Evolutionary conservation across 2,797 vertebrate genomes (phyloP), one percentile per base, ranked within the genome.

Genomic region (Channa striata): DNA sequence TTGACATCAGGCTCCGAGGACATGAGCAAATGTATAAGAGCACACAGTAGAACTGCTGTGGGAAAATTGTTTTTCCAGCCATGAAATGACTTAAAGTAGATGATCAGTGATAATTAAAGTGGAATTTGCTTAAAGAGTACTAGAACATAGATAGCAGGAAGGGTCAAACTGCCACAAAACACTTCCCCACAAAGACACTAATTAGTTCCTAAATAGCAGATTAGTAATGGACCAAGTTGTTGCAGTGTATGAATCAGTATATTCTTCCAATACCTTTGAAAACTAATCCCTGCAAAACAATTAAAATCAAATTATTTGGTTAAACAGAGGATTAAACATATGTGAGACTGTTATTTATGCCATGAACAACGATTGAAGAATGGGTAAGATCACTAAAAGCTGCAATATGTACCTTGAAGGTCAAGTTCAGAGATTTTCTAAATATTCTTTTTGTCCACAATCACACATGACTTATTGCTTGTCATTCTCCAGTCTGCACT

Each of bases 1-100:
- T 62, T 37, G 44, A 61, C n/a, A 33, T 65, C 59, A 19, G 58
- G 43, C 58, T 81, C 34, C 6, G 36, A 30, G 59, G 61, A 79
- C 44, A 61, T 1, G 42, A 70, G 53, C 59, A 74, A 68, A 25
- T 34, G 42, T 58, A 61, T 44, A 34, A 53, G 50, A 51, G 42
- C 30, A 30, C 49, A 54, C 14, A 36, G 36, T 11, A 57, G 6
- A 50, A 51, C 43, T 14, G 0, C 33, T 17, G 13, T 40, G 34
- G 16, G 34, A 30, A 30, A 56, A 56, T n/a, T 4, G 19, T 48
- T 30, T 42, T 40, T 13, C 36, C 9, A 47, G 6, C 5, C 11
- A 21, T 39, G 13, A 12, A 59, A 30, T 7, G 16, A 42, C 40
- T 14, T 6, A 14, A 42, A 42, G 4, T 13, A 42, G 40, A 13